Conservation (phyloP, 2,888 invertebrate species). For the Tenodera sinensis region DNA sequence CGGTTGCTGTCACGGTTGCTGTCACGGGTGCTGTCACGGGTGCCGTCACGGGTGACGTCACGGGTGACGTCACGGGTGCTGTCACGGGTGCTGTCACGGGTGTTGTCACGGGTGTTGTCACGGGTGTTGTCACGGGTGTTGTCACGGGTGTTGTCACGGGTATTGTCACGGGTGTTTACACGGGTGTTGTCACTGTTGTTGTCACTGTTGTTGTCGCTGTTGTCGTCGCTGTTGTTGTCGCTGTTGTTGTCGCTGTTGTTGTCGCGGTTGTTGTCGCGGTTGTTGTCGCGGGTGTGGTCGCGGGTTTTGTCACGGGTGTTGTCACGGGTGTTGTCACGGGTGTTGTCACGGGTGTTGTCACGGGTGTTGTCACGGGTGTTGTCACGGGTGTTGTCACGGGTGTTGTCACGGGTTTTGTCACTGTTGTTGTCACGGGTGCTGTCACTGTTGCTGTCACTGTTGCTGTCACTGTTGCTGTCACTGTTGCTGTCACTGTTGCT, state of each 20-base stretch:
- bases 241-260: not conserved
- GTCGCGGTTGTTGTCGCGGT: no score
- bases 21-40: no score
- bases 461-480: conserved; percentile 8
- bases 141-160: not conserved
- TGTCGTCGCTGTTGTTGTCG: not conserved
- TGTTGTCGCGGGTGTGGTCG: no score
- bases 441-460: conserved; percentile 13
- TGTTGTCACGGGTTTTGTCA: not conserved
- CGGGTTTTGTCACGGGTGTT: not conserved
- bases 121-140: not conserved
- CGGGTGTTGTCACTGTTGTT: not conserved
- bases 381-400: not conserved
- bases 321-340: not conserved
- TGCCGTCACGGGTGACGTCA: no score
- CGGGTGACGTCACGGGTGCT: no score
- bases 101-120: no score
- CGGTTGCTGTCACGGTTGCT: no score
- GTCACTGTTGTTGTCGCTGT: not conserved
- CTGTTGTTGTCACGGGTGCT: not conserved
- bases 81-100: no score
- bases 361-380: not conserved
- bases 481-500: not conserved
- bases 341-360: not conserved
- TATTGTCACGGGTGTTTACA: not conserved